Conservation (phyloP, 2,113 vertebrate genomes). For the Lonchura striata region DNA sequence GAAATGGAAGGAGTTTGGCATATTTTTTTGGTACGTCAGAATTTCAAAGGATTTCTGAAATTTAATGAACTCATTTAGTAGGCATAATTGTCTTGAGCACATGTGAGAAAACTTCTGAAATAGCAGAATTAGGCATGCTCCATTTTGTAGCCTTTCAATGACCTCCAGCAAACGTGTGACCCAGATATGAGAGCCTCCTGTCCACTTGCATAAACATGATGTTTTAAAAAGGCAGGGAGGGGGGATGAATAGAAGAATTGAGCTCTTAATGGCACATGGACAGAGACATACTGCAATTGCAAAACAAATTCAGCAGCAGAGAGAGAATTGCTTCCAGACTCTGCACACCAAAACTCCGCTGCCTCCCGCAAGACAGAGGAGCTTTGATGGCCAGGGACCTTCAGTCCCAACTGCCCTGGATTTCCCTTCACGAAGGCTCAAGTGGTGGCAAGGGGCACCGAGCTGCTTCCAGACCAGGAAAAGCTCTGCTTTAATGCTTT, state of each 20-base stretch:
- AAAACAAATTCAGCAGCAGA: constrained; percentile 60
- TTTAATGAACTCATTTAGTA: constrained; percentile 72
- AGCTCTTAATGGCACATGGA: constrained; percentile 50
- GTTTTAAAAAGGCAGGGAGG: constrained; percentile 63
- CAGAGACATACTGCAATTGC: constrained; percentile 36
- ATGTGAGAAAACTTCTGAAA: constrained; percentile 77
- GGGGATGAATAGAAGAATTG: constrained; percentile 39
- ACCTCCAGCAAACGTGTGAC: constrained; percentile 82
- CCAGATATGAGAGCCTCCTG: constrained; percentile 78
- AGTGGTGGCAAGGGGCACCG: background rate
- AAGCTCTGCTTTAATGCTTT: background rate
- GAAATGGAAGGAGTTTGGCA: constrained; percentile 31
- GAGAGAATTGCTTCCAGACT: constrained; percentile 58
- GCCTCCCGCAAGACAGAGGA: background rate
- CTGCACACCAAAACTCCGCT: background rate
- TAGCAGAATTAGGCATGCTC: constrained; percentile 83
- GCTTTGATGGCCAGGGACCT: background rate
- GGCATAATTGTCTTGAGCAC: constrained; percentile 76
- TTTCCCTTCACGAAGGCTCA: background rate
- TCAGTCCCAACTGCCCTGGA: background rate
- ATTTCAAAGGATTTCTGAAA: constrained; percentile 75
- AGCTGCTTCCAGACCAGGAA: background rate
- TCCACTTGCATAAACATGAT: constrained; percentile 75
- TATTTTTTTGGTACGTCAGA: constrained; percentile 59
- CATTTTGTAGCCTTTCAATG: constrained; percentile 84